A percentile compares a stretch with the other conserved stretches of the same genome.
Conservation (phyloP, 2,888 invertebrate species). For the Tinea semifulvella region DNA sequence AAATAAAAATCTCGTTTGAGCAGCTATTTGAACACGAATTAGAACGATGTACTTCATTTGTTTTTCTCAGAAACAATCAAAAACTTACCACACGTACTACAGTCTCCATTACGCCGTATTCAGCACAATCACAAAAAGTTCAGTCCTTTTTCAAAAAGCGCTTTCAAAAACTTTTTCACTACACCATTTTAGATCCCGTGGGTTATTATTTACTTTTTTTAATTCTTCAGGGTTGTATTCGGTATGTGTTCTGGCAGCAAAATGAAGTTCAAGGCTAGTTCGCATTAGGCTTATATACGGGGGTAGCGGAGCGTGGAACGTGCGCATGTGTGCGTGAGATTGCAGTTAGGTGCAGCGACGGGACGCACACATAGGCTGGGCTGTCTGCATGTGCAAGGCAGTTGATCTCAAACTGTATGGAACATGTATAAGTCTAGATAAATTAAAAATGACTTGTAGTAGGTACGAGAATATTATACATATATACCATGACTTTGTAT, state of each 20-base stretch:
- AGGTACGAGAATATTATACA: no score
- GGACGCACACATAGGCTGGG: conserved; percentile 29
- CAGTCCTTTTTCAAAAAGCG: conserved; percentile 10
- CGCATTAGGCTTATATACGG: conserved; percentile 51
- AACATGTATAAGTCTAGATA: no score
- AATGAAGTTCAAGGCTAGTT: conserved; percentile 65
- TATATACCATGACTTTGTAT: no score
- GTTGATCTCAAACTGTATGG: conserved; percentile 36
- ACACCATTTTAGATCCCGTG: conserved; percentile 8
- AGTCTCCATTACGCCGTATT: conserved; percentile 37
- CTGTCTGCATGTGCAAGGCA: conserved; percentile 18
- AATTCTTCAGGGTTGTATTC: conserved; percentile 3
- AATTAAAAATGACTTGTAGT: no score
- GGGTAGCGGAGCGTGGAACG: conserved; percentile 52
- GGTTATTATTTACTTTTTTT: background rate
- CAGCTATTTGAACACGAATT: no score
- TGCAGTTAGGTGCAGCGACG: background rate
- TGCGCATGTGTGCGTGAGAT: conserved; percentile 29
- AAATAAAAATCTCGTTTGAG: no score
- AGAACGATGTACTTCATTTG: background rate
- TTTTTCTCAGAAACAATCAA: background rate
- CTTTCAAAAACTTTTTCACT: conserved; percentile 2
- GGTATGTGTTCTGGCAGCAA: conserved; percentile 25
- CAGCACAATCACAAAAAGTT: conserved; percentile 37
- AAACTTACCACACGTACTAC: conserved; percentile 47